Evolutionary conservation across 1,140 invertebrate species (phyloP).

Genomic region (Aleiodes sp.): DNA sequence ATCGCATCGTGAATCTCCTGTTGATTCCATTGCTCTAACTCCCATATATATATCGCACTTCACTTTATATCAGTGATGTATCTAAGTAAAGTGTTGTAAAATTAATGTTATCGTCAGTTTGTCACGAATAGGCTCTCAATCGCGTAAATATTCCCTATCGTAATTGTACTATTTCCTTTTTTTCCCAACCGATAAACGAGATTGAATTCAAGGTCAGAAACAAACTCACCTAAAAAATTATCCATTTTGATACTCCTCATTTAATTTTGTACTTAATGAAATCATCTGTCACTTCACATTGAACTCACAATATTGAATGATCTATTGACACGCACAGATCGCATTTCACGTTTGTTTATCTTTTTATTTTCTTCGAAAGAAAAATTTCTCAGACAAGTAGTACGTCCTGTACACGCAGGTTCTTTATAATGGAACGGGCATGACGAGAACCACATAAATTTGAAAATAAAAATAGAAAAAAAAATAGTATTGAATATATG

Average conservation of each 20-base stretch:
- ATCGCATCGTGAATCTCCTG: slow-evolving; percentile 24
- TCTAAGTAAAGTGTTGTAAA: not conserved
- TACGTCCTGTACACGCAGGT: not conserved
- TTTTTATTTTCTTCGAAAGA: not conserved
- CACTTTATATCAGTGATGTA: slow-evolving; percentile 9
- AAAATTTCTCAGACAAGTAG: slow-evolving; percentile 8
- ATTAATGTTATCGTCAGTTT: not conserved
- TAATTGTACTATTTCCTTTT: too few species aligned
- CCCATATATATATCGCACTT: slow-evolving; percentile 19
- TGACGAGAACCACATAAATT: not conserved
- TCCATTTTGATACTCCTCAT: not conserved
- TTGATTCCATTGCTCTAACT: slow-evolving; percentile 25
- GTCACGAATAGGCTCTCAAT: too few species aligned
- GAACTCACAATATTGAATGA: not conserved
- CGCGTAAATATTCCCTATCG: too few species aligned
- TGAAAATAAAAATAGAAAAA: not conserved
- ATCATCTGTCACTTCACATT: slow-evolving; percentile 12
- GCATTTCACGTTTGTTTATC: not conserved
- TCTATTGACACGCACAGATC: not conserved
- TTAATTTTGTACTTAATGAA: not conserved
- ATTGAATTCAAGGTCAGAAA: too few species aligned
- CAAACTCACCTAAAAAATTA: not conserved
- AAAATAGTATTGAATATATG: not conserved
- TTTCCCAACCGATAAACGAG: too few species aligned
- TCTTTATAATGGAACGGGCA: not conserved